Percentiles rank a stretch among this genome's conserved stretches.
Evolutionary conservation across 2,113 vertebrate genomes (phyloP).

Genomic region (Lutjanus erythropterus): DNA sequence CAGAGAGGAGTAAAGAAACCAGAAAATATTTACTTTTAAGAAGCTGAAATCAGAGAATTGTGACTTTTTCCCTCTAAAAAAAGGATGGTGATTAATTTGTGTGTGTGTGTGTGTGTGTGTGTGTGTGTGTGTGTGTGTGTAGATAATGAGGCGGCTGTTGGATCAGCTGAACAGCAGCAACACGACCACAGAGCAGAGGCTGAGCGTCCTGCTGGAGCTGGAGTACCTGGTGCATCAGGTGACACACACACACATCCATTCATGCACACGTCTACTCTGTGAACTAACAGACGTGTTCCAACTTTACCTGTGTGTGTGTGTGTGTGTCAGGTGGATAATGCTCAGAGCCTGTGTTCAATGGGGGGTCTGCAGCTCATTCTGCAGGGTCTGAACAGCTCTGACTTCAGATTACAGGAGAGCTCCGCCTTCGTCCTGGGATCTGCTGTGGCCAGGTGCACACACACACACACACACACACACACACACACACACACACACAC

Average conservation of each 20-base stretch:
- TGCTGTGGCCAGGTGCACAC: constrained; percentile 88
- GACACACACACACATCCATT: background rate
- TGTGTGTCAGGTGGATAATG: constrained; percentile 93
- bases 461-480: constrained; percentile 15
- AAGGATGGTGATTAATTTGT: no score
- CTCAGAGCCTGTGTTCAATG: constrained; percentile 89
- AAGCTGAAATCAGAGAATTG: no score
- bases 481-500: constrained; percentile 2
- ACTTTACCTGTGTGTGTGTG: constrained; percentile 2
- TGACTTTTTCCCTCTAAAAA: no score
- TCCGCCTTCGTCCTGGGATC: constrained; percentile 94
- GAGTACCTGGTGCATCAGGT: constrained; percentile 99
- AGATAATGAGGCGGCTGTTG: constrained; percentile 92
- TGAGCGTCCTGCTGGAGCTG: constrained; percentile 90
- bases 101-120: no score
- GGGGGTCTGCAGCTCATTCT: constrained; percentile 91
- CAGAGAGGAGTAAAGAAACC: no score
- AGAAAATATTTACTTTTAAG: no score
- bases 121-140: constrained; percentile 59
- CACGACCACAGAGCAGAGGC: constrained; percentile 87
- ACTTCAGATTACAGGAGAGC: constrained; percentile 87
- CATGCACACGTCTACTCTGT: background rate
- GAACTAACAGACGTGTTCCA: background rate
- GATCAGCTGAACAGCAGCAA: constrained; percentile 88
- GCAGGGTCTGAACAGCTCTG: constrained; percentile 89